A percentile compares a stretch with the other conserved stretches of the same genome.
Conservation (phyloP, 2,113 vertebrate genomes). For the Brachypteracias leptosomus region DNA sequence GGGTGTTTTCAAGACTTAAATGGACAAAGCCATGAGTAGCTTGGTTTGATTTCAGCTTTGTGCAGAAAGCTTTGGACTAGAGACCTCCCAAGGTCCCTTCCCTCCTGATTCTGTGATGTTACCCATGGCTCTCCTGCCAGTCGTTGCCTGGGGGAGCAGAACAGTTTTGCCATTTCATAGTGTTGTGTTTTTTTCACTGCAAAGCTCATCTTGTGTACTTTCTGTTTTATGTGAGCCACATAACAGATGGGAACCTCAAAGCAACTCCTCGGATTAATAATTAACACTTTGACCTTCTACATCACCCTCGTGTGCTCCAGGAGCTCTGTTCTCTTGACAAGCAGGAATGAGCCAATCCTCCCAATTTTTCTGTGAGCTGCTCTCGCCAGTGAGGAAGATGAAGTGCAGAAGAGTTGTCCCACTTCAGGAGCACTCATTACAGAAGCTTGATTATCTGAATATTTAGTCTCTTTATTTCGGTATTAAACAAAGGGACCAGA, state of each 20-base stretch:
- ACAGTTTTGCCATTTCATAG: background rate
- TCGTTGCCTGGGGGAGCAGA: background rate
- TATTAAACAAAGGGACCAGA: background rate
- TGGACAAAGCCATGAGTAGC: background rate
- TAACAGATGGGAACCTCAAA: background rate
- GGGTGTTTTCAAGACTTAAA: background rate
- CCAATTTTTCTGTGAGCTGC: background rate
- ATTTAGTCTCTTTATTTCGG: background rate
- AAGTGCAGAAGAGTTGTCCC: background rate
- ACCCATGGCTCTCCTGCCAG: background rate
- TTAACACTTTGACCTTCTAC: background rate
- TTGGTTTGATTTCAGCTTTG: background rate
- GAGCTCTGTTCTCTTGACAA: background rate
- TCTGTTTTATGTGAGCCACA: background rate
- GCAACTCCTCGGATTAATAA: constrained; percentile 3
- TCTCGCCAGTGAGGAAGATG: background rate
- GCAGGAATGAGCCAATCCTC: background rate
- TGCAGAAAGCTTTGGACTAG: background rate
- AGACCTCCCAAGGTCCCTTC: background rate
- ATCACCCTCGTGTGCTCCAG: background rate
- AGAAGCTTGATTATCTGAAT: background rate
- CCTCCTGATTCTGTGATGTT: background rate
- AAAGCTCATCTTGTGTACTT: background rate
- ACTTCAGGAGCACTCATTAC: background rate
- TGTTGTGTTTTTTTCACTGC: background rate